These are phyloP conservation scores for Caenorhabditis inopinata DNA, from an alignment of 1,140 invertebrate species.

Conservation along the genomic window DNA sequence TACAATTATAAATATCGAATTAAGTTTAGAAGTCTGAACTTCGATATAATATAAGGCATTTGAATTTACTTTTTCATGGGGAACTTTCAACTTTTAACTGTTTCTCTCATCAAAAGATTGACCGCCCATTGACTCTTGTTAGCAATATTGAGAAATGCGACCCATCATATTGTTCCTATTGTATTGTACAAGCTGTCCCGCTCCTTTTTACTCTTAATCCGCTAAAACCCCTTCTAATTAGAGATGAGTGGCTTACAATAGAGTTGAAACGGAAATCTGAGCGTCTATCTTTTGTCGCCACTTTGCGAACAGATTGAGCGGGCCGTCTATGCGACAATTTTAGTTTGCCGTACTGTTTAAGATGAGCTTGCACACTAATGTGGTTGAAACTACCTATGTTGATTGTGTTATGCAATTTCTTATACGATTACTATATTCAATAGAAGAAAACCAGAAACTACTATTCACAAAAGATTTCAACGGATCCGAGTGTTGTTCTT, in stretches of 20 bases:
- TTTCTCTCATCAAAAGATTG: background rate
- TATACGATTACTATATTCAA: too few relatives aligned
- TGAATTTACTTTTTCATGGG: too few relatives aligned
- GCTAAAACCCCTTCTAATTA: constrained; percentile 21
- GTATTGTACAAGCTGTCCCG: constrained; percentile 21
- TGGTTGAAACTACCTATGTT: too few relatives aligned
- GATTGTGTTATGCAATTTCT: too few relatives aligned
- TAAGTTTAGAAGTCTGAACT: background rate
- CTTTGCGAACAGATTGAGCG: background rate
- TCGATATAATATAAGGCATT: too few relatives aligned
- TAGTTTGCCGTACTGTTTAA: background rate
- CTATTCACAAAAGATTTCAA: too few relatives aligned
- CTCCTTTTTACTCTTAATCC: background rate
- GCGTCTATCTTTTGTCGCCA: background rate
- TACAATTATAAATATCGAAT: background rate
- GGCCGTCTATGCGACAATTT: background rate
- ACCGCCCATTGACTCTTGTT: background rate
- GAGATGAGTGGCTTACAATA: constrained; percentile 29
- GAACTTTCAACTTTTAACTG: too few relatives aligned
- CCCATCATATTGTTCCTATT: constrained; percentile 25
- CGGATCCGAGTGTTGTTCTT: too few relatives aligned
- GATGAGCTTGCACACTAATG: too few relatives aligned
- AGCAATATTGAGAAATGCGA: constrained; percentile 6
- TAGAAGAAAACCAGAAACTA: too few relatives aligned
- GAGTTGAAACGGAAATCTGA: constrained; percentile 34